Percentiles rank a stretch among this genome's conserved stretches.
Evolutionary conservation across 2,113 vertebrate species (phyloP).

Genomic region (Festucalex cinctus): DNA sequence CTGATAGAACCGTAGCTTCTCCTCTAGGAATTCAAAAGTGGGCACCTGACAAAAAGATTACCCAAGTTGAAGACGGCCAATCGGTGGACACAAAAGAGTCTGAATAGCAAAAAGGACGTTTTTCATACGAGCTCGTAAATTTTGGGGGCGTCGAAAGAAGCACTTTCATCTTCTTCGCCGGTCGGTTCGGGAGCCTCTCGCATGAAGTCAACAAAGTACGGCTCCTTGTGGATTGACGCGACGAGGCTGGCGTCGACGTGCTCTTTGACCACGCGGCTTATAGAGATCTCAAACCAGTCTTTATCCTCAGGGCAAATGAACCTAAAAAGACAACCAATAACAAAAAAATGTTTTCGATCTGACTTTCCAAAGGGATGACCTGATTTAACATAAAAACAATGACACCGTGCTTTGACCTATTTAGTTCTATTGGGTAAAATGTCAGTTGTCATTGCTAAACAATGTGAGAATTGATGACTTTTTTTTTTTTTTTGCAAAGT

Average conservation of each 20-base stretch:
- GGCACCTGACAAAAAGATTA: constrained; percentile 61
- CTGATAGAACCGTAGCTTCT: constrained; percentile 76
- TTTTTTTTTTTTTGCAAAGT: too few relatives aligned
- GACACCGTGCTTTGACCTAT: too few relatives aligned
- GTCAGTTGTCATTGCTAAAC: too few relatives aligned
- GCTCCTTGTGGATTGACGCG: constrained; percentile 56
- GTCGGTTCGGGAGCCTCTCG: constrained; percentile 75
- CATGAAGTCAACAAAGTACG: constrained; percentile 87
- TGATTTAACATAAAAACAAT: too few relatives aligned
- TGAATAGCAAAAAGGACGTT: neutral
- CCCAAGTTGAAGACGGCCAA: neutral
- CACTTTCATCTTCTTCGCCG: constrained; percentile 67
- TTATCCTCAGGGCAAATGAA: constrained; percentile 55
- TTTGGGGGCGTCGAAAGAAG: constrained; percentile 58
- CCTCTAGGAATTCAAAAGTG: constrained; percentile 72
- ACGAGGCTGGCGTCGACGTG: constrained; percentile 67
- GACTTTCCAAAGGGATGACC: neutral
- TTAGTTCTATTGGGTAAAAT: too few relatives aligned
- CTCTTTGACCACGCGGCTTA: constrained; percentile 71
- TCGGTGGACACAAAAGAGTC: too few relatives aligned
- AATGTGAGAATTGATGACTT: too few relatives aligned
- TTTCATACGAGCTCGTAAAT: constrained; percentile 65
- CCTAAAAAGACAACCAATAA: constrained; percentile 23
- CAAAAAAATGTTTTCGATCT: neutral
- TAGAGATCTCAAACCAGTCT: constrained; percentile 77